Base-by-base conservation (phyloP, 2,888 invertebrate species). In the Eucera pruinosa region DNA sequence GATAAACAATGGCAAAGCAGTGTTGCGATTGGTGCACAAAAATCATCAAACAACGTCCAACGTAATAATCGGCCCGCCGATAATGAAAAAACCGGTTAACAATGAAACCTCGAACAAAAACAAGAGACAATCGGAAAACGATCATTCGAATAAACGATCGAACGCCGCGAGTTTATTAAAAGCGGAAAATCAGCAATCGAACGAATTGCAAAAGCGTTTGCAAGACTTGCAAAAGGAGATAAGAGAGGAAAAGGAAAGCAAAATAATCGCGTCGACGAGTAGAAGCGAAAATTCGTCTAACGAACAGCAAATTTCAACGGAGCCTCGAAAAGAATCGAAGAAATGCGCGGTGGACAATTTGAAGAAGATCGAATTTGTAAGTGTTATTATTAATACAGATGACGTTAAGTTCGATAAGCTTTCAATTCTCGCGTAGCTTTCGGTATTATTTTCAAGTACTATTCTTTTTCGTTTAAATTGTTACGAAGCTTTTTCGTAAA, bases 1-100 rank as follows among this genome's bases (percentile, higher is more conserved):
- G 13, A 93, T 98, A 58, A 95, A 96, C 45, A 93, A 94, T 76
- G 97, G 97, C 6, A 94, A 96, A 90, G 97, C 96, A 15, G 95
- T 97, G 90, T 93, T 97, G 50, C 93, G 96, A 78, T 90, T 96
- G 71, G 91, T 96, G 41, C 94, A 96, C 87, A 95, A 95, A 90
- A 92, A 93, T 73, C 94, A 94, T n/a, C 95, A 95, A 84, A n/a
- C n/a, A 96, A 96, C 93, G 96, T 96, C 11, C 69, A 73, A 15
- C 50, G 43, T 41, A 41, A 61, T 45, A 6, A n/a, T n/a, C n/a
- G n/a, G n/a, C n/a, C n/a, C 13, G 6, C 64, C 41, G 25, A 36
- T 68, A 25, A 47, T n/a, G 13, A 67, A 69, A 15, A 60, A 73
- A 45, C 15, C 41, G 41, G 7, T 18, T 1, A 33, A 57, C 39